A percentile compares a stretch with the other conserved stretches of the same genome.
These are phyloP conservation scores for Pharmacophagus antenor DNA, from an alignment of 2,888 invertebrate species.

Conservation along the genomic window DNA sequence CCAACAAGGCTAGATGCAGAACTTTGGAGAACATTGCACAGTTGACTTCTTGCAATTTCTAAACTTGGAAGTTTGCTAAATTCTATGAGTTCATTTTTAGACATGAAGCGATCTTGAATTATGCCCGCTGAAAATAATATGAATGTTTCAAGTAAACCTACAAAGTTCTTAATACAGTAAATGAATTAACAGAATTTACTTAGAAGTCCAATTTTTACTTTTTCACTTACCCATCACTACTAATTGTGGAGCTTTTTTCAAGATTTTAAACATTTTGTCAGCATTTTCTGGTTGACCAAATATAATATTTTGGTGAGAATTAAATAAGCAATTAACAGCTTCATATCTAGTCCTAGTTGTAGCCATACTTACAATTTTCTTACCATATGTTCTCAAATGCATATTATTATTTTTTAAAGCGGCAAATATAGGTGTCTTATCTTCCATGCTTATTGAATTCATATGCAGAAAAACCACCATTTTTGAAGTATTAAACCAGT, in stretches of 20 bases:
- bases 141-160: neutral
- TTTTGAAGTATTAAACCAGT: conserved; percentile 86
- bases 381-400: conserved; percentile 84
- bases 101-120: conserved; percentile 84
- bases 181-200: neutral
- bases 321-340: conserved; percentile 82
- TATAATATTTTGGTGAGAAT: conserved; percentile 83
- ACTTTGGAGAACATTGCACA: conserved; percentile 85
- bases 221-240: conserved; percentile 82
- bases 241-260: conserved; percentile 86
- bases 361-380: conserved; percentile 83
- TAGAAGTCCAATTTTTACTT: neutral
- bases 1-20: conserved; percentile 83
- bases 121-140: conserved; percentile 83
- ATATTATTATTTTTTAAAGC: conserved; percentile 84
- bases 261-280: conserved; percentile 81
- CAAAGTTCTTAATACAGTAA: neutral
- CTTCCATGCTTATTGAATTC: conserved; percentile 85
- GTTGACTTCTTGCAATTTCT: conserved; percentile 82
- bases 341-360: conserved; percentile 85
- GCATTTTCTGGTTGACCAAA: conserved; percentile 86
- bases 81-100: conserved; percentile 84
- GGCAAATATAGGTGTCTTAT: conserved; percentile 83
- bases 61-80: conserved; percentile 85
- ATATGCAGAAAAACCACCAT: conserved; percentile 87